Evolutionary conservation across 2,113 vertebrate species (phyloP).

Genomic region (Gopherus evgoodei): DNA sequence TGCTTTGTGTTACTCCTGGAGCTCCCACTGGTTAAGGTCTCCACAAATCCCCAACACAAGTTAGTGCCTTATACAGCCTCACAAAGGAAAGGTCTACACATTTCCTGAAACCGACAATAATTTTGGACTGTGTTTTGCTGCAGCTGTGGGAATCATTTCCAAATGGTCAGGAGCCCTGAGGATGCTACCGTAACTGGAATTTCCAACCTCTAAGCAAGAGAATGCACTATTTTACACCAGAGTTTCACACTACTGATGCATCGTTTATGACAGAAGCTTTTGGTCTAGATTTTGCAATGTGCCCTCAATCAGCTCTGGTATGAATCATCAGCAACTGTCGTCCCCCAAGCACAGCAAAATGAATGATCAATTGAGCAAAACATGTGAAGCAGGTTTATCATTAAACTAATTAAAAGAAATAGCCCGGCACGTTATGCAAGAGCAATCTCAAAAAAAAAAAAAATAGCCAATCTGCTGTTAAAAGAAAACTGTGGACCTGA

Average conservation of each 20-base stretch:
- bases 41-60: neutral
- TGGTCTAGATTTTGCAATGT: neutral
- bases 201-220: neutral
- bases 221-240: neutral
- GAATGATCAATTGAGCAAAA: neutral
- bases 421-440: fast-evolving
- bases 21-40: neutral
- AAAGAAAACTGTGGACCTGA: neutral
- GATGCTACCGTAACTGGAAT: neutral
- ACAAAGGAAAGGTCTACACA: neutral
- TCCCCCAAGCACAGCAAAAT: neutral
- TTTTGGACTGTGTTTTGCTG: neutral
- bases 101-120: neutral
- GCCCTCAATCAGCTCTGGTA: neutral
- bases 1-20: neutral
- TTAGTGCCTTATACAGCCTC: neutral
- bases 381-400: neutral
- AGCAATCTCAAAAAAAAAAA: neutral
- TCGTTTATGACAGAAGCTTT: neutral
- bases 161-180: neutral
- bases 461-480: neutral
- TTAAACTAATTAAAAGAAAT: neutral
- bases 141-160: neutral
- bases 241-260: neutral
- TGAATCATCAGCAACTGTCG: neutral